phyloP scores from a whole-genome alignment of 2,888 invertebrate species.

The Argyra leucocephala region DNA sequence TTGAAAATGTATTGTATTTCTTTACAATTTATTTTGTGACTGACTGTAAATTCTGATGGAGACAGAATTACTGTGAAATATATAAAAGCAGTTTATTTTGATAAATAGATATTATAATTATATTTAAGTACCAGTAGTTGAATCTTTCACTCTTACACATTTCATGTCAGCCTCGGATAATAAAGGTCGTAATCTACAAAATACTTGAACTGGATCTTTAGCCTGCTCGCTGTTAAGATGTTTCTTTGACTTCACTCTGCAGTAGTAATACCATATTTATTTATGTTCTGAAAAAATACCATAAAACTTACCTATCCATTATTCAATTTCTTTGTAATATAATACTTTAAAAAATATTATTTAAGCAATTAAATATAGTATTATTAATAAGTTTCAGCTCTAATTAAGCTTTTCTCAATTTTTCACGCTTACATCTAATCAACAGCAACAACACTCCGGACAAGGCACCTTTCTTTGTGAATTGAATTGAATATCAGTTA shows the following conservation, averaged over 20 bases:
- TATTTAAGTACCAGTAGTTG: neutral
- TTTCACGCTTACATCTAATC: too few species aligned
- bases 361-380: constrained; percentile 53
- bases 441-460: too few species aligned
- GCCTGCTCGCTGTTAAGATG: constrained; percentile 27
- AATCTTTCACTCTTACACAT: constrained; percentile 53
- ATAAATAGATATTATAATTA: neutral
- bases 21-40: constrained; percentile 52
- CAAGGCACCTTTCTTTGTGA: too few species aligned
- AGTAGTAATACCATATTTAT: too few species aligned
- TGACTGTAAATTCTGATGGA: constrained; percentile 55
- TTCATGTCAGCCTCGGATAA: constrained; percentile 53
- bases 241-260: too few species aligned
- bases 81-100: neutral
- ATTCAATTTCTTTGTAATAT: too few species aligned
- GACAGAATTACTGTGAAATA: constrained; percentile 53
- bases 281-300: too few species aligned
- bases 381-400: too few species aligned
- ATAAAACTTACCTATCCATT: too few species aligned
- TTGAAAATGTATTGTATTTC: constrained; percentile 71
- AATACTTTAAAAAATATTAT: too few species aligned
- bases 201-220: constrained; percentile 77
- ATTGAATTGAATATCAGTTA: too few species aligned
- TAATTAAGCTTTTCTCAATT: too few species aligned
- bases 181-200: constrained; percentile 74